Conservation (phyloP, 2,797 vertebrate species). For the Siniperca obscura region DNA sequence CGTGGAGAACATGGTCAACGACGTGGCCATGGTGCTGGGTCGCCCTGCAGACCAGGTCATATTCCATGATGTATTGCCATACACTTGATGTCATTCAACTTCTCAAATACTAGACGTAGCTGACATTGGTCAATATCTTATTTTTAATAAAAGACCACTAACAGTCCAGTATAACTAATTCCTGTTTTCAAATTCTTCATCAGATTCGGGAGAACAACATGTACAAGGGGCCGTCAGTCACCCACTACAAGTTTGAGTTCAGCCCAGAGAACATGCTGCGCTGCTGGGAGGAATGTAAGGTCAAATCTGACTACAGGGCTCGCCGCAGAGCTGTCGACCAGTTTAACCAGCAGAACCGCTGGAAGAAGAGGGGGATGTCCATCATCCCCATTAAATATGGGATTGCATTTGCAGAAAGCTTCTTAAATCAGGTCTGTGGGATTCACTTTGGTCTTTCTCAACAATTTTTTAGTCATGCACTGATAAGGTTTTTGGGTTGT, state of each 20-base stretch:
- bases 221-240: constrained; percentile 85
- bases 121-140: background rate
- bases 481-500: background rate
- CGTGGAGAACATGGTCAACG: constrained; percentile 82
- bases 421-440: constrained; percentile 88
- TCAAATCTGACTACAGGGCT: constrained; percentile 76
- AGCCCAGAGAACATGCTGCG: constrained; percentile 84
- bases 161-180: background rate
- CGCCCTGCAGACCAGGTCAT: constrained; percentile 77
- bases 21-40: constrained; percentile 78
- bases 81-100: background rate
- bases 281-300: constrained; percentile 90
- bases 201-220: constrained; percentile 92
- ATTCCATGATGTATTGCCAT: fast-evolving
- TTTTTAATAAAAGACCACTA: background rate
- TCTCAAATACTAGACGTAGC: background rate
- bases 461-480: background rate
- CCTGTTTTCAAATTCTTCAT: background rate
- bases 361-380: constrained; percentile 91
- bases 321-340: constrained; percentile 72
- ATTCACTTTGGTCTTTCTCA: background rate
- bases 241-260: constrained; percentile 88
- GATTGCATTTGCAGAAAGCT: constrained; percentile 81
- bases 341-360: constrained; percentile 89
- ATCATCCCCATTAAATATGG: constrained; percentile 91